Conservation (phyloP, 2,113 vertebrate genomes). For the Dolichotis patagonum region DNA sequence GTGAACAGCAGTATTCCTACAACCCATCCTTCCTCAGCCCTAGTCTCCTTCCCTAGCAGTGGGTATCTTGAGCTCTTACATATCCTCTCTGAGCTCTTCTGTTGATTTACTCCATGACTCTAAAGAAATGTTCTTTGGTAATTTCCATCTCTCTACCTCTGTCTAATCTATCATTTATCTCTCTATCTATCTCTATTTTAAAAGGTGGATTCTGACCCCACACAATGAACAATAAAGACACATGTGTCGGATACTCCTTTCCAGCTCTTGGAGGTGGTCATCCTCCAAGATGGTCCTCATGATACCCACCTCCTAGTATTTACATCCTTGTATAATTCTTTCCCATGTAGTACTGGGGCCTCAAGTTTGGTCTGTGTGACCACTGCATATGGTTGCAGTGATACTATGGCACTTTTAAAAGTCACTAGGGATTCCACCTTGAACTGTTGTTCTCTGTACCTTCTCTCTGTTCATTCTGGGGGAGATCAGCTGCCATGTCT, state of each 20-base stretch:
- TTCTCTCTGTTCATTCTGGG: not conserved
- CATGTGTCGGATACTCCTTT: not conserved
- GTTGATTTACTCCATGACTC: not conserved
- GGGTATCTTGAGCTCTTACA: not conserved
- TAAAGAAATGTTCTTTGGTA: not conserved
- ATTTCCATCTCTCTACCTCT: not conserved
- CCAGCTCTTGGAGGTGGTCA: not conserved
- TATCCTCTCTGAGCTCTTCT: not conserved
- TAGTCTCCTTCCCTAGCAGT: not conserved
- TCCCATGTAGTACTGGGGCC: not conserved
- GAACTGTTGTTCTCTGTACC: not conserved
- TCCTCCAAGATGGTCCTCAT: not conserved
- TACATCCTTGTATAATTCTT: not conserved
- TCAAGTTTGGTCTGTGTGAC: not conserved
- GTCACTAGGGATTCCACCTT: not conserved
- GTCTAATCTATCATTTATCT: not conserved
- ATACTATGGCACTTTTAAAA: not conserved
- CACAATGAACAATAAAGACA: not conserved
- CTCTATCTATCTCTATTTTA: not conserved
- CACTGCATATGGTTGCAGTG: not conserved
- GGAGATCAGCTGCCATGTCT: not conserved
- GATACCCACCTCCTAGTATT: not conserved
- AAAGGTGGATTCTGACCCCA: not conserved
- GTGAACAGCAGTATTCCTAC: not conserved
- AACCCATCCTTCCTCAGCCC: not conserved